Evolutionary conservation across 2,113 vertebrate genomes (phyloP).

Genomic region (Chunga burmeisteri): DNA sequence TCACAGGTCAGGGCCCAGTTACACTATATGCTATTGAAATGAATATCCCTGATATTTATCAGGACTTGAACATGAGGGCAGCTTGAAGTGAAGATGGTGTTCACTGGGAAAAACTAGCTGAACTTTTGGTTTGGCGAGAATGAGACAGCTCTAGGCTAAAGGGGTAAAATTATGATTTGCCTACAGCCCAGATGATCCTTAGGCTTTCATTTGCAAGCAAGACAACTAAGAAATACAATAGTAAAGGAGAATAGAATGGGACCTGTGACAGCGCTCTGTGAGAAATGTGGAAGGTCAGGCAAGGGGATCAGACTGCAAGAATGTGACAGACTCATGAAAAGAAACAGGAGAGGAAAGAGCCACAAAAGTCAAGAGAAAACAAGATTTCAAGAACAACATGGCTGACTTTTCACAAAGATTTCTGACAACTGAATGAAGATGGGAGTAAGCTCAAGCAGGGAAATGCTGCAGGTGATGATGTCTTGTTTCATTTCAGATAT

Average conservation of each 20-base stretch:
- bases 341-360: neutral
- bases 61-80: neutral
- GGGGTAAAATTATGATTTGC: neutral
- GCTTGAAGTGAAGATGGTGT: neutral
- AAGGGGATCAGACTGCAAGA: neutral
- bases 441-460: neutral
- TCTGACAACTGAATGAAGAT: neutral
- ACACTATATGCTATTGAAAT: neutral
- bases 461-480: neutral
- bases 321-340: neutral
- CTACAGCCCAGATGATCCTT: neutral
- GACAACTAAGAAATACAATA: neutral
- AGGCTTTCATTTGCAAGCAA: neutral
- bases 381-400: neutral
- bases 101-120: neutral
- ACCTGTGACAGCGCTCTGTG: neutral
- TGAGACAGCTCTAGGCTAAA: neutral
- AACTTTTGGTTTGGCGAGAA: neutral
- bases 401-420: neutral
- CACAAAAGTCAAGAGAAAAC: neutral
- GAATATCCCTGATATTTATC: neutral
- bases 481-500: neutral
- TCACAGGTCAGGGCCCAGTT: neutral
- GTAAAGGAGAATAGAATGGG: neutral
- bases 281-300: neutral